phyloP scores from a whole-genome alignment of 2,797 vertebrate species.

The Amblyopsis hoosieri region DNA sequence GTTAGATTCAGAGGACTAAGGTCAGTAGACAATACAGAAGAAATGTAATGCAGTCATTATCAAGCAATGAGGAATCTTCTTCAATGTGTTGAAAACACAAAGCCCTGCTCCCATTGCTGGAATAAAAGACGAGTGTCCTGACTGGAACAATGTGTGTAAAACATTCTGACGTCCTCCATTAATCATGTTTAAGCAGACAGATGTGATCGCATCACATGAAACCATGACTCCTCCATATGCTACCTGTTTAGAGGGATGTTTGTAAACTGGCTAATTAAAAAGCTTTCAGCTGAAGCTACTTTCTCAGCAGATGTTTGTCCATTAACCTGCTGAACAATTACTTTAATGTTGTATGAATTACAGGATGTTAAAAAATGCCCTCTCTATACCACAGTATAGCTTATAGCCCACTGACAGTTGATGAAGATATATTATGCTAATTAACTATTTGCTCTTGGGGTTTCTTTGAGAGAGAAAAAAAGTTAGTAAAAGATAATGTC shows the following conservation, averaged over 20 bases:
- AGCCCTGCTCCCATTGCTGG: constrained; percentile 6
- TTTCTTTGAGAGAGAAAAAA: too few relatives aligned
- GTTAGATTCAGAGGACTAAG: constrained; percentile 14
- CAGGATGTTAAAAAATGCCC: constrained; percentile 32
- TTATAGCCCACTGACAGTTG: not conserved
- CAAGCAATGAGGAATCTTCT: not conserved
- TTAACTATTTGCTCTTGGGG: too few relatives aligned
- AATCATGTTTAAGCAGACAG: constrained; percentile 74
- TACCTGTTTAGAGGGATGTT: constrained; percentile 67
- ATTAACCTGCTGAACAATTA: constrained; percentile 59
- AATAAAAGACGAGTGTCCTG: constrained; percentile 27
- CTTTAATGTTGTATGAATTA: constrained; percentile 42
- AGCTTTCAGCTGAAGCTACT: constrained; percentile 53
- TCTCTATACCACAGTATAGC: not conserved
- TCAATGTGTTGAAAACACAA: not conserved
- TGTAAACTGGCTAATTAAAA: constrained; percentile 70
- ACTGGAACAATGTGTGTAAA: constrained; percentile 50
- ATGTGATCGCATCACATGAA: constrained; percentile 64
- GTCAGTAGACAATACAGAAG: constrained; percentile 18
- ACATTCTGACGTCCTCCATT: constrained; percentile 59
- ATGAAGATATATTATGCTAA: too few relatives aligned
- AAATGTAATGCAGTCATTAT: not conserved
- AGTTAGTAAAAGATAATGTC: too few relatives aligned
- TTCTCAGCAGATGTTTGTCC: constrained; percentile 62
- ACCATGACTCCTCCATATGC: constrained; percentile 73